These are phyloP conservation scores for Neopipo cinnamomea DNA, from an alignment of 2,113 vertebrate species.

Conservation along the genomic window DNA sequence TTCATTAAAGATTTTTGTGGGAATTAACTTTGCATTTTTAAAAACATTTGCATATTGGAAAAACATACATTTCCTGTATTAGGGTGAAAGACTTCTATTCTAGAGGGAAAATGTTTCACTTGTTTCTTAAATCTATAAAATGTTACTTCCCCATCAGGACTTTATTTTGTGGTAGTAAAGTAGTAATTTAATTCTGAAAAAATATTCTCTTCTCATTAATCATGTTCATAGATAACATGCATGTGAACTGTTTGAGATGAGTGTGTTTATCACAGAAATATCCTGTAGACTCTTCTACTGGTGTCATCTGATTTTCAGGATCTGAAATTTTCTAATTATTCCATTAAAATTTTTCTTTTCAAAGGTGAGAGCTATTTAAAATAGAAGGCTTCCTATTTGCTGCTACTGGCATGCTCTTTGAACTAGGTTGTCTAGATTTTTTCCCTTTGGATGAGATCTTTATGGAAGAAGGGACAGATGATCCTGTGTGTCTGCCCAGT, in stretches of 20 bases:
- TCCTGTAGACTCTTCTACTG: neutral
- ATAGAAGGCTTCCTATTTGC: neutral
- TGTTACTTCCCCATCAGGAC: neutral
- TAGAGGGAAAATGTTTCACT: neutral
- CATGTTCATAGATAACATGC: neutral
- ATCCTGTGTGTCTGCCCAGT: slow-evolving; percentile 1
- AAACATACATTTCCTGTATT: neutral
- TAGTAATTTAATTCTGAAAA: neutral
- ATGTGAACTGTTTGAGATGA: neutral
- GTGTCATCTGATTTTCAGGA: neutral
- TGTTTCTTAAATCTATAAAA: neutral
- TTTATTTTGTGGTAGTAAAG: neutral
- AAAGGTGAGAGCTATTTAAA: neutral
- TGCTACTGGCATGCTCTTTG: neutral
- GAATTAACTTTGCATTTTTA: neutral
- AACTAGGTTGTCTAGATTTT: neutral
- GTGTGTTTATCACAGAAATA: neutral
- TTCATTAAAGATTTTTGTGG: neutral
- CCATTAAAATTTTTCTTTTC: neutral
- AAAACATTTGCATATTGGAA: neutral
- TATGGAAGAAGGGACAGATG: neutral
- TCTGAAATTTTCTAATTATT: neutral
- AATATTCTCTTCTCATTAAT: neutral
- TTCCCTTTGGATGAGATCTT: slow-evolving; percentile 16
- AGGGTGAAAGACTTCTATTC: neutral